phyloP scores from a whole-genome alignment of 2,113 vertebrate genomes.

The Paedocypris sp. region DNA sequence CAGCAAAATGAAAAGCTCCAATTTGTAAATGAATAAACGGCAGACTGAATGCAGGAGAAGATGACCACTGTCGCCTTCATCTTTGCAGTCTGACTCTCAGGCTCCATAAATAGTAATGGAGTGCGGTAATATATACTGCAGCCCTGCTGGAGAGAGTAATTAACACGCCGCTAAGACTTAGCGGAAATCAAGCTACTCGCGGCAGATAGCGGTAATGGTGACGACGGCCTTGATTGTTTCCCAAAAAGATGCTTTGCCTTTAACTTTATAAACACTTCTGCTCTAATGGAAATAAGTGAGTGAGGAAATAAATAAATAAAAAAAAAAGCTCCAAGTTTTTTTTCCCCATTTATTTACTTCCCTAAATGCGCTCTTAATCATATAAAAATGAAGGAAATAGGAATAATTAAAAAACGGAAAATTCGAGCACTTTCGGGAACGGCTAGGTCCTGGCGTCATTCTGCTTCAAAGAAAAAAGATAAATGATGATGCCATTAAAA shows the following conservation, averaged over 20 bases:
- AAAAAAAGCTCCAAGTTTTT: conserved; percentile 37
- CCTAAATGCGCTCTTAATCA: conserved; percentile 61
- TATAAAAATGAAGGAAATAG: conserved; percentile 59
- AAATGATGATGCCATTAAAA: conserved; percentile 99
- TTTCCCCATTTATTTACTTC: conserved; percentile 49
- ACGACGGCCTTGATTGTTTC: conserved; percentile 33
- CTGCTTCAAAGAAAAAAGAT: conserved; percentile 99
- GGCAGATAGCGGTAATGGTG: conserved; percentile 25
- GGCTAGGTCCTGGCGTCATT: conserved; percentile 73
- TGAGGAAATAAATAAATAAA: conserved; percentile 17
- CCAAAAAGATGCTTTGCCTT: conserved; percentile 30
- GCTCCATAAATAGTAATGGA: conserved; percentile 29
- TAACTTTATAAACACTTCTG: conserved; percentile 29
- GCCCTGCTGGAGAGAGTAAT: conserved; percentile 26
- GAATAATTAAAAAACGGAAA: conserved; percentile 61
- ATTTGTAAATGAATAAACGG: neutral
- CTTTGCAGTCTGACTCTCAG: conserved; percentile 18
- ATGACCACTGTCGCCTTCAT: conserved; percentile 15
- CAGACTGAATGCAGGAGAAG: neutral
- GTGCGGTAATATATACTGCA: conserved; percentile 25
- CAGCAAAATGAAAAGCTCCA: neutral
- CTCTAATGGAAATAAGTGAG: conserved; percentile 42
- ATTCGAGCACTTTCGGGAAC: conserved; percentile 59
- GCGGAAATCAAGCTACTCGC: conserved; percentile 19
- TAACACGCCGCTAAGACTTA: conserved; percentile 18